Percentiles rank a stretch among this genome's conserved stretches.
These are phyloP conservation scores for Aleadryas rufinucha DNA, from an alignment of 2,113 vertebrate species.

Conservation along the genomic window DNA sequence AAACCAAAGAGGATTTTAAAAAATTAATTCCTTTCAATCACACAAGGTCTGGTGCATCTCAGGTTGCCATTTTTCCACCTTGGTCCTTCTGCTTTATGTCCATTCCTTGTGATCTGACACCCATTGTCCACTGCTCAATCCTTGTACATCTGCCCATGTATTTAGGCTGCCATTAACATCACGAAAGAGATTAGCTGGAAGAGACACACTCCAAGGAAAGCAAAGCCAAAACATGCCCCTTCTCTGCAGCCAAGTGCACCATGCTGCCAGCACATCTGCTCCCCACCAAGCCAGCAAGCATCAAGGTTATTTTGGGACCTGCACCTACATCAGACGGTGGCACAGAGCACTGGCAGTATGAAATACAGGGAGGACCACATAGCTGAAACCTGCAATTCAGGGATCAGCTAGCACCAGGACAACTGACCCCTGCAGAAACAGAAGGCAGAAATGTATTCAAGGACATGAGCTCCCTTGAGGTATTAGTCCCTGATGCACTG, in stretches of 20 bases:
- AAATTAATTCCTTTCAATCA: not conserved
- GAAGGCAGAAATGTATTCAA: not conserved
- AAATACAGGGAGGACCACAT: not conserved
- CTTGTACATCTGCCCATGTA: not conserved
- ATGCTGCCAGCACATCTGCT: constrained; percentile 52
- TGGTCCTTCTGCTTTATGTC: not conserved
- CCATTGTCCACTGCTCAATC: not conserved
- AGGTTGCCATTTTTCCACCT: not conserved
- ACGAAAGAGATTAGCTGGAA: not conserved
- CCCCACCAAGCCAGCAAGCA: not conserved
- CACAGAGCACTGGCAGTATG: not conserved
- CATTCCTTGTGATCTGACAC: not conserved
- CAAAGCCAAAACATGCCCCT: not conserved
- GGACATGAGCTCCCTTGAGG: rapidly evolving
- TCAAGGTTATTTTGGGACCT: constrained; percentile 12
- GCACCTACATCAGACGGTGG: not conserved
- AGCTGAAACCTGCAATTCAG: not conserved
- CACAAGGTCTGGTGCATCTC: not conserved
- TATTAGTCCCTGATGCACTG: not conserved
- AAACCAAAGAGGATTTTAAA: not conserved
- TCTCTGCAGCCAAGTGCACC: not conserved
- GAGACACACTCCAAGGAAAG: not conserved
- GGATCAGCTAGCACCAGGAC: not conserved
- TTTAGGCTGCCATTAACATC: not conserved
- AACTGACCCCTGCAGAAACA: not conserved